These are phyloP conservation scores for Lipotes vexillifer DNA, from an alignment of 2,113 vertebrate genomes.

Conservation along the genomic window DNA sequence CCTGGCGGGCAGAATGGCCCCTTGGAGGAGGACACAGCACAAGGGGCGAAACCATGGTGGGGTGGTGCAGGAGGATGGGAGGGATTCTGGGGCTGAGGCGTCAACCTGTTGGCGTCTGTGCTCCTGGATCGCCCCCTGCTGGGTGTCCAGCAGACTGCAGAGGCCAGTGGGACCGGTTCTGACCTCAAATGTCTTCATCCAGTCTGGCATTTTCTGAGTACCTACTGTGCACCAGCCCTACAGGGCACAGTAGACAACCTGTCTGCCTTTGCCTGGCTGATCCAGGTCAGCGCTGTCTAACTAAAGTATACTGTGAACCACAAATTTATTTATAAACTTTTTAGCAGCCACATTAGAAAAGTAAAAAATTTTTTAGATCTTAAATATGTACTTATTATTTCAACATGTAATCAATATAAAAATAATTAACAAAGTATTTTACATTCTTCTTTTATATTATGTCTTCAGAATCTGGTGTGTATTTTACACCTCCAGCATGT, in stretches of 20 bases:
- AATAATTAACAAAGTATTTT: background rate
- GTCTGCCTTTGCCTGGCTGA: background rate
- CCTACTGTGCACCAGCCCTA: background rate
- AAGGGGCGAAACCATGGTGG: rapidly evolving
- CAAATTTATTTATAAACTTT: background rate
- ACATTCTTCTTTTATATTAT: too few relatives aligned
- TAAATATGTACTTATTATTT: background rate
- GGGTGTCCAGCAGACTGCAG: background rate
- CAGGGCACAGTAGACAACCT: background rate
- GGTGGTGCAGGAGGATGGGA: background rate
- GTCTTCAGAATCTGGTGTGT: background rate
- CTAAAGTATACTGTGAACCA: rapidly evolving
- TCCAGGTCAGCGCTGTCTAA: background rate
- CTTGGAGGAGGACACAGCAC: background rate
- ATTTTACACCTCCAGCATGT: background rate
- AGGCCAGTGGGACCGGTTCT: rapidly evolving
- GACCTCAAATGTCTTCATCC: background rate
- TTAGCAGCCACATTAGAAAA: background rate
- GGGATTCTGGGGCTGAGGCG: background rate
- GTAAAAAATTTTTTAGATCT: background rate
- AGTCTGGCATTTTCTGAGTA: background rate
- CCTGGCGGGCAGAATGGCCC: too few relatives aligned
- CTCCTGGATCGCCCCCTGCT: constrained; percentile 31
- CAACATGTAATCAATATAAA: background rate
- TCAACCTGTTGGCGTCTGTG: background rate